Evolutionary conservation across 2,113 vertebrate genomes (phyloP).

Genomic region (Actenoides lindsayi): DNA sequence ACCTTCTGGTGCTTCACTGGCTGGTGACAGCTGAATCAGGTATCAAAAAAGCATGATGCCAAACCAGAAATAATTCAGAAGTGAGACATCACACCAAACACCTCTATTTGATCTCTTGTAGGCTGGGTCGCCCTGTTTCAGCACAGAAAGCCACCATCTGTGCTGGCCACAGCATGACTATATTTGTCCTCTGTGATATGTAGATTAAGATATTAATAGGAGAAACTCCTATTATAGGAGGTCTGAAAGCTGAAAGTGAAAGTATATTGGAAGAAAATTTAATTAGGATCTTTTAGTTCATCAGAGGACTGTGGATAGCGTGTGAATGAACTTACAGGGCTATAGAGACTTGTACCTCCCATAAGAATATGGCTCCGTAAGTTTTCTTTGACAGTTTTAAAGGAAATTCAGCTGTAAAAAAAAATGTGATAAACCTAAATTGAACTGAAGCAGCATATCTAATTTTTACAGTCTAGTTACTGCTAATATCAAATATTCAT

Average conservation of each 20-base stretch:
- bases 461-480: conserved; percentile 46
- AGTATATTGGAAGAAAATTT: not conserved
- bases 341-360: not conserved
- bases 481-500: conserved; percentile 35
- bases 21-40: not conserved
- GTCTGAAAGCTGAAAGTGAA: not conserved
- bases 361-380: not conserved
- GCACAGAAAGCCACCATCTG: not conserved
- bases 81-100: not conserved
- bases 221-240: not conserved
- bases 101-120: not conserved
- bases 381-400: not conserved
- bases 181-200: not conserved
- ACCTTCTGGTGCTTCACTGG: not conserved
- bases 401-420: not conserved
- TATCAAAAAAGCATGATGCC: not conserved
- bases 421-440: not conserved
- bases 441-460: conserved; percentile 17
- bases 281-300: not conserved
- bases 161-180: not conserved
- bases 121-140: not conserved
- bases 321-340: not conserved
- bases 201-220: not conserved
- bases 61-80: not conserved
- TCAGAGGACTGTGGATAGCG: not conserved